Evolutionary conservation across 2,113 vertebrate species (phyloP).

Genomic region (Phocoena phocoena): DNA sequence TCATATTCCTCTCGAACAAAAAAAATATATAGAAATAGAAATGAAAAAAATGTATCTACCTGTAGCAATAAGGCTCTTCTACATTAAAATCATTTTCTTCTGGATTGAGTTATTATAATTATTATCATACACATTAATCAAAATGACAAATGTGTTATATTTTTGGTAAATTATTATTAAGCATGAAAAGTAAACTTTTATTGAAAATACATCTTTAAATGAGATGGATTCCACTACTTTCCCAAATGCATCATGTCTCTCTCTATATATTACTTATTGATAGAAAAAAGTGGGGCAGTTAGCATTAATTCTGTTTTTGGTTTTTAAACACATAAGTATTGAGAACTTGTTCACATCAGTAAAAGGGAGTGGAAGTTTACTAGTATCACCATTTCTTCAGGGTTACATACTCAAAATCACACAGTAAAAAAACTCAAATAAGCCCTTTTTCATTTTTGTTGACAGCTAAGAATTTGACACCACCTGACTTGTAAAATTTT

Average conservation of each 20-base stretch:
- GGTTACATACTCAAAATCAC: background rate
- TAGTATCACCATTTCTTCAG: background rate
- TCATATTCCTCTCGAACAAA: background rate
- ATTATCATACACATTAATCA: background rate
- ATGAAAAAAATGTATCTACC: background rate
- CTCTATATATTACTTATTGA: background rate
- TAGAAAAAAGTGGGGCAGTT: background rate
- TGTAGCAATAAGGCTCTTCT: background rate
- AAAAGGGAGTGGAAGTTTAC: background rate
- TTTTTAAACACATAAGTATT: background rate
- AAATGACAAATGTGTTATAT: background rate
- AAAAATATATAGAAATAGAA: background rate
- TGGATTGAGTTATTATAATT: background rate
- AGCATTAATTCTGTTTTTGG: background rate
- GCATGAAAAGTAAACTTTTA: background rate
- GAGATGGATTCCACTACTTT: background rate
- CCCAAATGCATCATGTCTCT: background rate
- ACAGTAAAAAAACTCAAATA: background rate
- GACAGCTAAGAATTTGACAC: background rate
- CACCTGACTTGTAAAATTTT: background rate
- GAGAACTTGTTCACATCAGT: background rate
- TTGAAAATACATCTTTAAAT: background rate
- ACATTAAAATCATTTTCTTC: background rate
- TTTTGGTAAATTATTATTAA: background rate
- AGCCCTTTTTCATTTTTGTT: background rate